These are phyloP conservation scores for Eurosta solidaginis DNA, from an alignment of 1,140 invertebrate genomes.

Conservation along the genomic window DNA sequence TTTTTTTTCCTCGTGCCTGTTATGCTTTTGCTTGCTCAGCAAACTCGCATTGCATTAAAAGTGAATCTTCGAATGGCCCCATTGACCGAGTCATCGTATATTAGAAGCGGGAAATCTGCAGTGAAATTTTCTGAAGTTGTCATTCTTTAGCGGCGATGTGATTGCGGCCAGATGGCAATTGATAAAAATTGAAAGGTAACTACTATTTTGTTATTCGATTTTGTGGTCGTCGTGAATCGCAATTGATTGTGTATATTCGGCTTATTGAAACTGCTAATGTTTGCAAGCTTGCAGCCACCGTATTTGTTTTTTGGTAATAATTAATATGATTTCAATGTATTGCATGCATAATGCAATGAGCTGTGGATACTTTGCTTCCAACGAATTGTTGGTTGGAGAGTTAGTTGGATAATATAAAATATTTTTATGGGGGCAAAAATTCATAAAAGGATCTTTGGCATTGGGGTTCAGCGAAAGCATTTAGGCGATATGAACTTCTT, in stretches of 20 bases:
- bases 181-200: constrained; percentile 22
- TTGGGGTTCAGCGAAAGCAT: constrained; percentile 24
- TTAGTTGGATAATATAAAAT: background rate
- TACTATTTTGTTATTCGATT: background rate
- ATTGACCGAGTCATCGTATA: constrained; percentile 14
- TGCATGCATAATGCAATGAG: constrained; percentile 1
- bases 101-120: constrained; percentile 8
- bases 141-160: background rate
- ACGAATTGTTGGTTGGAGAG: background rate
- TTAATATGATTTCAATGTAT: background rate
- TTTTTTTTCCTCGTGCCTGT: background rate
- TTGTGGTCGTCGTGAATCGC: no score
- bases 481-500: constrained; percentile 3
- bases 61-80: constrained; percentile 23
- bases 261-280: no score
- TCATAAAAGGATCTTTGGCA: constrained; percentile 26
- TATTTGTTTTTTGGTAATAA: constrained; percentile 6
- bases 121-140: constrained; percentile 15
- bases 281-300: no score
- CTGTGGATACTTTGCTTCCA: background rate
- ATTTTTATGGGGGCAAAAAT: constrained; percentile 27
- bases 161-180: constrained; percentile 18
- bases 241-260: no score
- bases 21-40: no score
- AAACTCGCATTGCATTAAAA: constrained; percentile 1